Conservation (phyloP, 2,113 vertebrate species). For the Lucifuga dentata region DNA sequence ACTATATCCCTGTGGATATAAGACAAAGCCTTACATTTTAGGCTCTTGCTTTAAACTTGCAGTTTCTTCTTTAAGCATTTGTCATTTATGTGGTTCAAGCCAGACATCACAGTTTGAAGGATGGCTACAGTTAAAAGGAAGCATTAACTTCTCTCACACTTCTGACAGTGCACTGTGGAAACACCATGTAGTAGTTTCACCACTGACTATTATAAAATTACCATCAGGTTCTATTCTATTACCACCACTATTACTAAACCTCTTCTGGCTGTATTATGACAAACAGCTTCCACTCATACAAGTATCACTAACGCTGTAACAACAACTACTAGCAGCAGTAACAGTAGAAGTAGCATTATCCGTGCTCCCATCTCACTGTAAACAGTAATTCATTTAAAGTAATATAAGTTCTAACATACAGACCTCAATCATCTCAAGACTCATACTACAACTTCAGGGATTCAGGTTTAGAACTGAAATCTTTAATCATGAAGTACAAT, state of each 20-base stretch:
- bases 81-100: not conserved
- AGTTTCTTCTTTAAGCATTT: not conserved
- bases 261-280: too few relatives aligned
- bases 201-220: too few relatives aligned
- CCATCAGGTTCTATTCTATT: too few relatives aligned
- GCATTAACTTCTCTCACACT: slow-evolving; percentile 3
- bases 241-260: too few relatives aligned
- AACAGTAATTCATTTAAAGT: not conserved
- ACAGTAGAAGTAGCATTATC: not conserved
- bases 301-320: not conserved
- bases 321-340: not conserved
- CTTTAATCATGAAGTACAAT: not conserved
- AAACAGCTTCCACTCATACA: too few relatives aligned
- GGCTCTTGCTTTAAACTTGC: not conserved
- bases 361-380: slow-evolving; percentile 3
- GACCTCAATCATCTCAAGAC: not conserved
- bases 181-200: too few relatives aligned
- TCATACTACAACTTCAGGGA: not conserved
- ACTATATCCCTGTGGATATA: not conserved
- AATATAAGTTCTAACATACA: not conserved
- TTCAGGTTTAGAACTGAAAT: not conserved
- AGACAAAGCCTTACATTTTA: slow-evolving; percentile 8
- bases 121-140: not conserved
- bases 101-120: not conserved
- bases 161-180: not conserved